Evolutionary conservation across 2,113 vertebrate genomes (phyloP).

Genomic region (Poeciliopsis retropinna): DNA sequence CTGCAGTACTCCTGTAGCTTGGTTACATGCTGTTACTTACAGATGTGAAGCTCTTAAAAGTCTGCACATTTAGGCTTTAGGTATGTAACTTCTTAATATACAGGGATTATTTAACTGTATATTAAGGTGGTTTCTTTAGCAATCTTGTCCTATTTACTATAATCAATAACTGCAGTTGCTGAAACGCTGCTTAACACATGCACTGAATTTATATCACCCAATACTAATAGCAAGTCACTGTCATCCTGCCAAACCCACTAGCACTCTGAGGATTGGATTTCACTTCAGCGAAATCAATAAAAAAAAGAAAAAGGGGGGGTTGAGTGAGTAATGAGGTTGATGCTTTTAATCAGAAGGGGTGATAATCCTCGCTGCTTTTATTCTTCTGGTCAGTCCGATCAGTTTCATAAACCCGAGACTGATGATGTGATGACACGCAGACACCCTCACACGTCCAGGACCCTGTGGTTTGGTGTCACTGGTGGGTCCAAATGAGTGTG

Average conservation of each 20-base stretch:
- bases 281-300: not conserved
- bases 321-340: slow-evolving; percentile 4
- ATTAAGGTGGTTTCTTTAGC: not conserved
- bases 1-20: not conserved
- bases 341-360: slow-evolving; percentile 22
- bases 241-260: not conserved
- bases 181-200: not conserved
- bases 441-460: slow-evolving; percentile 17
- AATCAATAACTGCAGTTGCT: not conserved
- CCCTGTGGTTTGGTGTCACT: slow-evolving; percentile 22
- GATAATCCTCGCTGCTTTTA: slow-evolving; percentile 25
- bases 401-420: slow-evolving; percentile 33
- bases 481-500: slow-evolving; percentile 15
- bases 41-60: not conserved
- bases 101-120: not conserved
- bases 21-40: not conserved
- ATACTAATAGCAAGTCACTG: not conserved
- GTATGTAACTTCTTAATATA: too few species aligned
- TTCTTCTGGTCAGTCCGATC: slow-evolving; percentile 17
- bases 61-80: not conserved
- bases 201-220: not conserved
- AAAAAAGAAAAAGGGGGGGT: not conserved
- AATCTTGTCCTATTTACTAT: not conserved
- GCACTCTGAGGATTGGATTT: slow-evolving; percentile 9
- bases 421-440: slow-evolving; percentile 59